Evolutionary conservation across 2,888 invertebrate species (phyloP), one percentile per base, ranked within the genome.

Genomic region (Chloroclysta siterata): DNA sequence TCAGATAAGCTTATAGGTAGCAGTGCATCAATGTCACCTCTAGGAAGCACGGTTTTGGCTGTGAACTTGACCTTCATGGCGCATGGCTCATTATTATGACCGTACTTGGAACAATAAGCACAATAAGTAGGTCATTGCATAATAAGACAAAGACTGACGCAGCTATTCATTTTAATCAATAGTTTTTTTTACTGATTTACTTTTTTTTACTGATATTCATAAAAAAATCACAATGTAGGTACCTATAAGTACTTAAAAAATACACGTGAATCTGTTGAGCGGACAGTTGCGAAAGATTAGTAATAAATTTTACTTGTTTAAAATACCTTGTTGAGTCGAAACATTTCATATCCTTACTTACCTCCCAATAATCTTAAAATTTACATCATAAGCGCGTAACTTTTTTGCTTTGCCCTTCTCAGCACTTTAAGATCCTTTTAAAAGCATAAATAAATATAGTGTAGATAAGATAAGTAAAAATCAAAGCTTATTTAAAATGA

Each of bases 61-160:
- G 69, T 81, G 77, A 81, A 76, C 80, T 78, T 79, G 78, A 75
- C 77, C 74, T 77, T 73, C 68, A 58, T n/a, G 53, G 42, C 56
- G 54, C 8, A 0, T 33, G 22, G 22, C 22, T 22, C n/a, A 29
- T 29, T 33, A 33, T 33, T 8, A 33, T 33, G 8, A 4, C 11
- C 8, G 36, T 39, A 39, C 11, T 39, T 39, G 11, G 11, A 39
- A 39, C 36, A 1, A 22, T 22, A 22, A 22, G 22, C 2, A 1
- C 3, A 22, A 3, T 39, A 0, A 33, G 7, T 33, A 33, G 33
- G 33, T 33, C 33, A 33, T 8, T 33, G 33, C 33, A 0, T 33
- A 22, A 2, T 22, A 22, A 22, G 22, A 22, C 22, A 22, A 22
- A 22, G 3, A 22, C 22, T 22, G 22, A 22, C 22, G 22, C 22